Base-by-base conservation (phyloP, 2,888 invertebrate species). In the Rotaria macrura region DNA sequence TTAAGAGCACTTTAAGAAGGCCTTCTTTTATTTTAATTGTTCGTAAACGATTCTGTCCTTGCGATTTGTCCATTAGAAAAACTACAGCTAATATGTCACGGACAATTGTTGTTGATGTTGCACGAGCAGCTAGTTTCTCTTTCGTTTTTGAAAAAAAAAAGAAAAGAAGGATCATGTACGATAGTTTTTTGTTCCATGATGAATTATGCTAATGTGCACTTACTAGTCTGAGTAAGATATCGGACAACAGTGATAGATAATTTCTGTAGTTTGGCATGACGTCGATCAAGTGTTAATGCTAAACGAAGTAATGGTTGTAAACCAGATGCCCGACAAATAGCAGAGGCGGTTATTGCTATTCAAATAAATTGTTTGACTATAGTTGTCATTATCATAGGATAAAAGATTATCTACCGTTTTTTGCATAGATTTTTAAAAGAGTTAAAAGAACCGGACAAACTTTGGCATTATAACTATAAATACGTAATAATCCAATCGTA, bases 61-160 rank as follows among this genome's bases (percentile, higher is more conserved):
- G 65, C 14, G 65, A 65, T 79, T 79, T 79, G 43, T 79, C 79
- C 79, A 79, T 79, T 79, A 79, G 25, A 43, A 79, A 79, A 10
- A 43, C 43, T 10, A 79, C 43, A 43, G 79, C 79, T 40, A 79
- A 43, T 43, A 79, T 79, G 25, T 79, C 79, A n/a, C 79, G 79
- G 43, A 79, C 40, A 43, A 79, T 79, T 2, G 43, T 79, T 10
- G 40, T 79, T 38, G 79, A 25, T n/a, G 79, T 43, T 79, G 43
- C 79, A 10, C 79, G 79, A n/a, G 43, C 43, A n/a, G 79, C 79
- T 25, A 79, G 4, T 43, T 43, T 40, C n/a, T 79, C 79, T 79
- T 23, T 10, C n/a, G n/a, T n/a, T n/a, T n/a, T n/a, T n/a, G n/a
- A n/a, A n/a, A n/a, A n/a, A n/a, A n/a, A n/a, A n/a, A n/a, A n/a